Evolutionary conservation across 2,888 invertebrate species (phyloP).

Genomic region (Himalopsyche tibetana): DNA sequence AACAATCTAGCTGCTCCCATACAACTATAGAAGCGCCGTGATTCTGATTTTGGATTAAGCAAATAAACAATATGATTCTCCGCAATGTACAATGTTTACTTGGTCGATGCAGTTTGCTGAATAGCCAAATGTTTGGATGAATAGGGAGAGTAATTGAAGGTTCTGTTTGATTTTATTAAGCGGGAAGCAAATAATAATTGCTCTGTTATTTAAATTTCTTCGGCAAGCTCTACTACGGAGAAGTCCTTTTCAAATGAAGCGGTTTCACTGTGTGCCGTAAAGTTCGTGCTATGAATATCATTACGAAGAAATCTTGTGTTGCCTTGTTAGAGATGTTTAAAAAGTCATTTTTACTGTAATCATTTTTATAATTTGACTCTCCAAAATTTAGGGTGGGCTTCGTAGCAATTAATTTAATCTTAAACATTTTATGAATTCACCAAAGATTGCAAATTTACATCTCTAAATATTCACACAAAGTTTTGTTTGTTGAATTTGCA

Average conservation of each 20-base stretch:
- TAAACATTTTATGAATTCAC: constrained; percentile 36
- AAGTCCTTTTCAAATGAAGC: constrained; percentile 39
- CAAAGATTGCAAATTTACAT: constrained; percentile 42
- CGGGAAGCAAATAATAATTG: constrained; percentile 43
- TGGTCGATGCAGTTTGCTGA: constrained; percentile 43
- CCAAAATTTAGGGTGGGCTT: not conserved
- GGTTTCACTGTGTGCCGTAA: constrained; percentile 28
- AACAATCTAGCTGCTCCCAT: constrained; percentile 18
- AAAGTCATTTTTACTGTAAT: constrained; percentile 31
- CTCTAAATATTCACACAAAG: constrained; percentile 31
- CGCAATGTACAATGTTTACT: constrained; percentile 28
- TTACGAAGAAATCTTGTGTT: constrained; percentile 39
- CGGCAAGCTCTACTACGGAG: not conserved
- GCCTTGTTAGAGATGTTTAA: constrained; percentile 29
- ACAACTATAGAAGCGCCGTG: not conserved
- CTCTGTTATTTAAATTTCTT: constrained; percentile 44
- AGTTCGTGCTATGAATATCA: constrained; percentile 45
- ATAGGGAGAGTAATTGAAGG: constrained; percentile 30
- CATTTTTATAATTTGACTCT: constrained; percentile 38
- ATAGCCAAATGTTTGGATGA: constrained; percentile 35
- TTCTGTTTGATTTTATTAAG: constrained; percentile 47
- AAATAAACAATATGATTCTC: constrained; percentile 38
- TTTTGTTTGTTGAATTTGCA: constrained; percentile 32
- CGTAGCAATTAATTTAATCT: constrained; percentile 32
- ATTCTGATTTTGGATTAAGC: constrained; percentile 38